A percentile compares a stretch with the other conserved stretches of the same genome.
Evolutionary conservation across 2,888 invertebrate species (phyloP).

Genomic region (Phanerotoma sp.): DNA sequence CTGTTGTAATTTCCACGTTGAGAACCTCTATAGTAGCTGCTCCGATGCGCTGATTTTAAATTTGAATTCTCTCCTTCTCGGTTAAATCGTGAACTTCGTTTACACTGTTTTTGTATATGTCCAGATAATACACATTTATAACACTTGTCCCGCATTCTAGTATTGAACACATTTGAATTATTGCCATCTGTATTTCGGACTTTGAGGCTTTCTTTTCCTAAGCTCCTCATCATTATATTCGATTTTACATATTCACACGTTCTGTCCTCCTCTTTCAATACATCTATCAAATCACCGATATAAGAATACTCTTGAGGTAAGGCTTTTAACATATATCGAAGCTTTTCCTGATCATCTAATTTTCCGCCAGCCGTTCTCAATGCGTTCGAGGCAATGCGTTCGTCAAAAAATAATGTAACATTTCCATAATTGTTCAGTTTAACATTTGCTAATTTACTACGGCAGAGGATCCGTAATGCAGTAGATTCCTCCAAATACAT

Average conservation of each 20-base stretch:
- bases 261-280: slow-evolving; percentile 32
- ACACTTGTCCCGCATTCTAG: background rate
- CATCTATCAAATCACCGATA: slow-evolving; percentile 39
- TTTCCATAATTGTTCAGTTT: too few species aligned
- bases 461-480: too few species aligned
- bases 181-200: background rate
- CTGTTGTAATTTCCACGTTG: background rate
- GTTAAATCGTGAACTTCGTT: slow-evolving; percentile 3
- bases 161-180: background rate
- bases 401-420: too few species aligned
- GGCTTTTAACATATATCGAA: slow-evolving; percentile 37
- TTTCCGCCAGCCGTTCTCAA: slow-evolving; percentile 33
- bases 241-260: slow-evolving; percentile 38
- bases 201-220: slow-evolving; percentile 3
- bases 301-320: slow-evolving; percentile 36
- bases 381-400: slow-evolving; percentile 26
- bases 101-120: background rate
- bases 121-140: background rate
- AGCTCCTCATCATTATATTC: slow-evolving; percentile 30
- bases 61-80: background rate
- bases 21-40: background rate
- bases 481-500: too few species aligned
- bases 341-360: slow-evolving; percentile 35
- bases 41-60: background rate
- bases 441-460: too few species aligned